Percentiles rank a stretch among this genome's conserved stretches.
Evolutionary conservation across 2,888 invertebrate species (phyloP).

Genomic region (Campoplex nolae): DNA sequence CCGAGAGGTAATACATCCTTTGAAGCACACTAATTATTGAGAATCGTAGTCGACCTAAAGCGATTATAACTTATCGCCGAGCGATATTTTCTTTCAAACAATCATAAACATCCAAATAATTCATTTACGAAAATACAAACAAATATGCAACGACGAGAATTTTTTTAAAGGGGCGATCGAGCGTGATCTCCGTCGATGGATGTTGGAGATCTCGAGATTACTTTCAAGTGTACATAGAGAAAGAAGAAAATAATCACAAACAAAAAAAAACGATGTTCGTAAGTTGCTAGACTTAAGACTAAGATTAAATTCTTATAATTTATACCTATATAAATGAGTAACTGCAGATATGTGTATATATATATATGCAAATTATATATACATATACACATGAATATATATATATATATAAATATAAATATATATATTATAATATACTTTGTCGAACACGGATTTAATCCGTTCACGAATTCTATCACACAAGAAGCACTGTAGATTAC

Average conservation of each 20-base stretch:
- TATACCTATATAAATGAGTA: constrained; percentile 75
- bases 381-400: constrained; percentile 48
- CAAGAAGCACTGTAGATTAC: constrained; percentile 76
- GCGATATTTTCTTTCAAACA: not conserved
- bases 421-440: constrained; percentile 52
- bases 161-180: constrained; percentile 63
- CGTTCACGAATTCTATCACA: constrained; percentile 71
- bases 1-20: constrained; percentile 80
- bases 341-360: constrained; percentile 68
- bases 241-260: constrained; percentile 27
- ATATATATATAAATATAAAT: not conserved
- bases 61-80: not conserved
- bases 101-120: not conserved
- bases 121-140: not conserved
- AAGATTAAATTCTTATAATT: constrained; percentile 81
- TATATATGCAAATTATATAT: constrained; percentile 48
- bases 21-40: not conserved
- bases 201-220: constrained; percentile 68
- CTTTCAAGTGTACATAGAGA: constrained; percentile 80
- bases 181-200: constrained; percentile 66
- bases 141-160: constrained; percentile 41
- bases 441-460: constrained; percentile 69
- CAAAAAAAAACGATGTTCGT: constrained; percentile 70
- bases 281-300: constrained; percentile 77
- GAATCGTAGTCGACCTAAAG: not conserved